phyloP scores from a whole-genome alignment of 2,113 vertebrate species.

The Alaudala cheleensis region DNA sequence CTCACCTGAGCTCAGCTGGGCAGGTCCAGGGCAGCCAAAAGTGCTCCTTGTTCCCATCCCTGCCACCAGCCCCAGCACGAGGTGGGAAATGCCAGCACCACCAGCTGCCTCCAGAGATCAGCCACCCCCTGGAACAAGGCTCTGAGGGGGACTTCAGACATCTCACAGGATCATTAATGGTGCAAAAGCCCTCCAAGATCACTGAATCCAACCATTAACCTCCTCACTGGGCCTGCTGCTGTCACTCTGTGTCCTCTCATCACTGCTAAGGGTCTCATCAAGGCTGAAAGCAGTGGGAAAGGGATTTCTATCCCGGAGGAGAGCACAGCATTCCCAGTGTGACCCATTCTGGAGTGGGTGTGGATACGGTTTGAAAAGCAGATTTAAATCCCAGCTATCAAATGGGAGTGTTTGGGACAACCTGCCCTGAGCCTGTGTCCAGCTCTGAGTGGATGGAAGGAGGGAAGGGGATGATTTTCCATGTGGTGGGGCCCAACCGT shows the following conservation, averaged over 20 bases:
- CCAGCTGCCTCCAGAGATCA: accelerated
- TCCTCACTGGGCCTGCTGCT: background rate
- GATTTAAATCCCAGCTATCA: background rate
- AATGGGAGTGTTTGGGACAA: background rate
- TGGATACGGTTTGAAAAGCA: background rate
- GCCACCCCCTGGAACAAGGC: background rate
- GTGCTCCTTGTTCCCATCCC: background rate
- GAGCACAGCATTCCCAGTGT: background rate
- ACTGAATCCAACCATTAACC: background rate
- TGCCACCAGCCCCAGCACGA: accelerated
- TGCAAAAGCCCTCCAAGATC: background rate
- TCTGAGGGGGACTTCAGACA: background rate
- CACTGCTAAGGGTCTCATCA: background rate
- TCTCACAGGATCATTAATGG: background rate
- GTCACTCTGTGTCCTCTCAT: background rate
- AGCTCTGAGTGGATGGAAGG: background rate
- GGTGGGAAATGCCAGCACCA: background rate
- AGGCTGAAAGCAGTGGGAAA: background rate
- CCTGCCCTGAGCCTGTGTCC: background rate
- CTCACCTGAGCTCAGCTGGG: background rate
- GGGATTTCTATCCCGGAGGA: background rate
- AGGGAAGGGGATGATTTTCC: background rate
- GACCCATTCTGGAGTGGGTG: background rate
- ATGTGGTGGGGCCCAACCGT: background rate
- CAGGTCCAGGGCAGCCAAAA: accelerated